A percentile compares a stretch with the other conserved stretches of the same genome.
These are phyloP conservation scores for Tapirus terrestris DNA, from an alignment of 2,113 vertebrate species.

Conservation along the genomic window DNA sequence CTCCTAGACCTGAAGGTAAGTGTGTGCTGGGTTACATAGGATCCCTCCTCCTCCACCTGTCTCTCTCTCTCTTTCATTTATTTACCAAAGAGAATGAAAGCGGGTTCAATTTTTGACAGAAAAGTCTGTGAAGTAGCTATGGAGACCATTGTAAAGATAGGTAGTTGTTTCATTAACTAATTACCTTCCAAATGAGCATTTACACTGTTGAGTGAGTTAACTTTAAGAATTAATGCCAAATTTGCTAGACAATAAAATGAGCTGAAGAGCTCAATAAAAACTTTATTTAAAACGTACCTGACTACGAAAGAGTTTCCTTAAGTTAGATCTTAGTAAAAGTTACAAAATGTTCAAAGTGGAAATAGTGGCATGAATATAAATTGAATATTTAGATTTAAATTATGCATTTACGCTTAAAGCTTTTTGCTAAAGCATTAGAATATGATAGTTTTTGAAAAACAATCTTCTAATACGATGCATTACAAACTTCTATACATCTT, in stretches of 20 bases:
- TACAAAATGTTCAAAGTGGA: conserved; percentile 24
- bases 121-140: neutral
- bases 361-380: neutral
- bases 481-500: neutral
- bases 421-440: neutral
- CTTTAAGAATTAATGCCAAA: conserved; percentile 34
- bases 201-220: neutral
- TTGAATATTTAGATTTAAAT: conserved; percentile 25
- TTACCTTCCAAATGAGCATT: neutral
- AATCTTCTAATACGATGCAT: neutral
- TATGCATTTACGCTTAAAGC: neutral
- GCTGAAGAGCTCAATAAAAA: neutral
- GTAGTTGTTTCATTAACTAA: conserved; percentile 35
- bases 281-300: neutral
- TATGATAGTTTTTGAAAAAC: neutral
- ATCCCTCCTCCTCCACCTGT: neutral
- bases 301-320: neutral
- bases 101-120: neutral
- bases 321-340: neutral
- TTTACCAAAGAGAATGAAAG: neutral
- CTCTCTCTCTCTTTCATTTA: neutral
- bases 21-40: neutral
- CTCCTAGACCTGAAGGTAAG: conserved; percentile 76
- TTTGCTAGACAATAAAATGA: conserved; percentile 5
- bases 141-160: neutral